These are phyloP conservation scores for Scortum barcoo DNA, from an alignment of 2,113 vertebrate genomes.

Conservation along the genomic window DNA sequence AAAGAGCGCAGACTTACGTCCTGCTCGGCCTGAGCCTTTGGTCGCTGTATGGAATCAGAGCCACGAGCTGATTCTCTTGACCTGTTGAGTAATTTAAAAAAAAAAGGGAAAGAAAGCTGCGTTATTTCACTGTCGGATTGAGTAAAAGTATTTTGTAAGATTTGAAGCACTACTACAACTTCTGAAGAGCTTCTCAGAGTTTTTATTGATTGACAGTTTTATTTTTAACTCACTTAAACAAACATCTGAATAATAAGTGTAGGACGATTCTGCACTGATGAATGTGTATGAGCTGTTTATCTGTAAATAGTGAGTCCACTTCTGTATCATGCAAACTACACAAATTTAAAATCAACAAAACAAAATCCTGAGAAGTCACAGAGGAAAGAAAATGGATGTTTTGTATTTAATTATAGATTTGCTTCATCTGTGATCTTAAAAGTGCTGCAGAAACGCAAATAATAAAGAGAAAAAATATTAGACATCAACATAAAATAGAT, in stretches of 20 bases:
- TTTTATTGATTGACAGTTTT: not conserved
- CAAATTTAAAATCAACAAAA: not conserved
- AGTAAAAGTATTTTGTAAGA: not conserved
- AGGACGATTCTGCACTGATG: no score
- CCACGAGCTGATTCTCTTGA: slow-evolving; percentile 98
- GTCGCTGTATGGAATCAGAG: slow-evolving; percentile 98
- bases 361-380: not conserved
- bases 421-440: not conserved
- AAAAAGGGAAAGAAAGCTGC: not conserved
- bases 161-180: not conserved
- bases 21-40: slow-evolving; percentile 93
- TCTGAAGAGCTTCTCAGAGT: no score
- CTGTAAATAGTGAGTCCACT: not conserved
- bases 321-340: not conserved
- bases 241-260: not conserved
- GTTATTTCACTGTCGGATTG: not conserved
- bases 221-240: not conserved
- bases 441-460: slow-evolving; percentile 15
- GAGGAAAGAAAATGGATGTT: not conserved
- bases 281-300: no score
- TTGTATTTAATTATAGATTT: not conserved
- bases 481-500: not conserved
- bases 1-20: slow-evolving; percentile 87
- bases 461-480: not conserved
- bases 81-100: slow-evolving; percentile 81